Percentiles rank a stretch among this genome's conserved stretches.
These are phyloP conservation scores for Calephelis nemesis DNA, from an alignment of 1,140 invertebrate genomes.

Conservation along the genomic window DNA sequence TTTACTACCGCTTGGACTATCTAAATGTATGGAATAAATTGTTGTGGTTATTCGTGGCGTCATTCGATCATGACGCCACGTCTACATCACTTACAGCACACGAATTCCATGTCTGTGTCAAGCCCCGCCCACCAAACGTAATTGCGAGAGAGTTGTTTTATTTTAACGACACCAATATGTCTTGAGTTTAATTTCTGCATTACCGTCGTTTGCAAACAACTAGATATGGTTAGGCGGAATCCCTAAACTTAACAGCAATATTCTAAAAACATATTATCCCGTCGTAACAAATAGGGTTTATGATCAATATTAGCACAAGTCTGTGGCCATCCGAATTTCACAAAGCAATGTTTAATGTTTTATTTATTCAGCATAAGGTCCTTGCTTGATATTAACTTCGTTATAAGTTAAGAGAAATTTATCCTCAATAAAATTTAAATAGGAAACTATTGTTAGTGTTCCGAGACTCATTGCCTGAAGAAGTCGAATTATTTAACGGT, in stretches of 20 bases:
- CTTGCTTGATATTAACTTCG: conserved; percentile 21
- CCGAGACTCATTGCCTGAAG: no score
- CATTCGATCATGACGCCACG: no score
- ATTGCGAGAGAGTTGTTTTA: conserved; percentile 45
- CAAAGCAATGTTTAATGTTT: conserved; percentile 31
- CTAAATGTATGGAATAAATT: no score
- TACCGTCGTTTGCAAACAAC: conserved; percentile 29
- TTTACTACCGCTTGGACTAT: no score
- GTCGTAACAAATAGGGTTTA: neutral
- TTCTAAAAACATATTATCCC: conserved; percentile 24
- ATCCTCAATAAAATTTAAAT: conserved; percentile 27
- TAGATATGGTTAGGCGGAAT: conserved; percentile 33
- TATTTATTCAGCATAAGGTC: conserved; percentile 31
- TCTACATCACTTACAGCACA: conserved; percentile 50
- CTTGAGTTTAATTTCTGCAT: conserved; percentile 46
- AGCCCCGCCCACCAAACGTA: conserved; percentile 78
- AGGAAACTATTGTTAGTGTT: no score
- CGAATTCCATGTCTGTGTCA: conserved; percentile 62
- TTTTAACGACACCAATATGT: conserved; percentile 44
- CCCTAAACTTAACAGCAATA: conserved; percentile 27
- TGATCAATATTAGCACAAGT: neutral
- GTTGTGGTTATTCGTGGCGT: no score
- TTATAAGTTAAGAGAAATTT: conserved; percentile 23
- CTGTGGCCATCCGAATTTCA: conserved; percentile 34
- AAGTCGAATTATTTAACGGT: no score